A percentile compares a stretch with the other conserved stretches of the same genome.
These are phyloP conservation scores for Procavia capensis DNA, from an alignment of 2,113 vertebrate species.

Conservation along the genomic window DNA sequence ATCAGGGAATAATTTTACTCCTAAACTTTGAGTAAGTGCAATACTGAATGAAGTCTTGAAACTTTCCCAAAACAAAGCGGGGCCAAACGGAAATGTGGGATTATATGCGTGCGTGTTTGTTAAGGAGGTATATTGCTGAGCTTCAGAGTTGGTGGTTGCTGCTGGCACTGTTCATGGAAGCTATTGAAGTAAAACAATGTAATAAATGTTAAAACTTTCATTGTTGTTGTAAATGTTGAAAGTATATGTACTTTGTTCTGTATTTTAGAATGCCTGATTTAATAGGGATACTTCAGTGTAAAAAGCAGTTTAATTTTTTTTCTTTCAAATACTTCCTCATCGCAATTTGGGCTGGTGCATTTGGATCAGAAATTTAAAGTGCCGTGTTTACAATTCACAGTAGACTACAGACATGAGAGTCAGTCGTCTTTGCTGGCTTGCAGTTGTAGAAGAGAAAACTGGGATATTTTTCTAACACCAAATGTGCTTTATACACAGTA, in stretches of 20 bases:
- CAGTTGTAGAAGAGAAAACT: not conserved
- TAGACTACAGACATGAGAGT: not conserved
- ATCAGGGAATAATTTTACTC: slow-evolving; percentile 16
- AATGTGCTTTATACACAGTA: not conserved
- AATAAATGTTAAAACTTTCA: not conserved
- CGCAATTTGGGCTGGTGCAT: not conserved
- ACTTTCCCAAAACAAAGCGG: not conserved
- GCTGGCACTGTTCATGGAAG: not conserved
- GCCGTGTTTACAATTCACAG: not conserved
- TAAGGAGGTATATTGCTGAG: not conserved
- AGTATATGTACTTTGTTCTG: not conserved
- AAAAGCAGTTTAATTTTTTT: not conserved
- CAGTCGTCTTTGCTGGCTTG: not conserved
- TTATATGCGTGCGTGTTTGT: not conserved
- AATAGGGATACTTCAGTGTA: slow-evolving; percentile 25
- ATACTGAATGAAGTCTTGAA: not conserved
- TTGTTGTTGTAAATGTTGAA: not conserved
- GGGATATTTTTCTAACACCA: not conserved
- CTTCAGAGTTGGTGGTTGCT: not conserved
- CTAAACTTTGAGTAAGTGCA: slow-evolving; percentile 31
- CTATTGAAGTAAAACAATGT: not conserved
- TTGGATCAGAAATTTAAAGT: slow-evolving; percentile 32
- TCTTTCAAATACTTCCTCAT: slow-evolving; percentile 16
- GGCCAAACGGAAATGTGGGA: not conserved
- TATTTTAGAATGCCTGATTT: slow-evolving; percentile 45